These are phyloP conservation scores for Xylophagus ater DNA, from an alignment of 2,888 invertebrate species.

Conservation along the genomic window DNA sequence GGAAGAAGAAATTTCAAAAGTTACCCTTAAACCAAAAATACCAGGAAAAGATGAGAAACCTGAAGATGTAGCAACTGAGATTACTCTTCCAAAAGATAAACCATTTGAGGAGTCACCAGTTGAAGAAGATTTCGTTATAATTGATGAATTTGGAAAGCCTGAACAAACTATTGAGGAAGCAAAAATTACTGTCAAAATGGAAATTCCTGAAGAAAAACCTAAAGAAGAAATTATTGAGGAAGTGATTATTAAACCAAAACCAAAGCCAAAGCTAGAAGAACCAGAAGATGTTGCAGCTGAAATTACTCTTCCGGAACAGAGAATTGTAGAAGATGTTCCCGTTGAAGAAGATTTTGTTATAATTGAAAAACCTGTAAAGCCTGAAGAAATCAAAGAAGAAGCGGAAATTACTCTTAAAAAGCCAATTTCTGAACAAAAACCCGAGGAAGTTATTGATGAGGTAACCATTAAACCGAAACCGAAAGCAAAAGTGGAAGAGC, in stretches of 20 bases:
- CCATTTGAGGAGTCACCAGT: background rate
- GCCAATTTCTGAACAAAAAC: constrained; percentile 29
- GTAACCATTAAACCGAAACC: constrained; percentile 34
- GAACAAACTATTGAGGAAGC: background rate
- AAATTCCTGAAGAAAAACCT: constrained; percentile 2
- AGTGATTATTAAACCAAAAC: constrained; percentile 32
- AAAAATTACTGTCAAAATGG: background rate
- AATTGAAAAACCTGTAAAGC: constrained; percentile 26
- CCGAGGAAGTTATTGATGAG: constrained; percentile 47
- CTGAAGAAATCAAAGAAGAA: constrained; percentile 27
- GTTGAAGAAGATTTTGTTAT: constrained; percentile 33
- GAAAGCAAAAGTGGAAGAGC: constrained; percentile 28
- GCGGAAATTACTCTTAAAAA: constrained; percentile 26
- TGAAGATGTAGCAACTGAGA: constrained; percentile 1
- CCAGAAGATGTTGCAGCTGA: constrained; percentile 27
- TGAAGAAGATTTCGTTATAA: background rate
- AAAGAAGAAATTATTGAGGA: constrained; percentile 27
- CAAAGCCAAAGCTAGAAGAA: constrained; percentile 28
- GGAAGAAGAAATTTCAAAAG: constrained; percentile 28
- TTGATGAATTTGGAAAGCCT: background rate
- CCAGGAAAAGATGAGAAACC: background rate
- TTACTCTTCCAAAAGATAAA: constrained; percentile 2
- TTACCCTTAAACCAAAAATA: constrained; percentile 33
- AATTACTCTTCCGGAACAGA: constrained; percentile 28
- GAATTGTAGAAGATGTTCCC: constrained; percentile 31